Base-by-base conservation (phyloP, 1,140 invertebrate species). In the Drosophila seguyi region DNA sequence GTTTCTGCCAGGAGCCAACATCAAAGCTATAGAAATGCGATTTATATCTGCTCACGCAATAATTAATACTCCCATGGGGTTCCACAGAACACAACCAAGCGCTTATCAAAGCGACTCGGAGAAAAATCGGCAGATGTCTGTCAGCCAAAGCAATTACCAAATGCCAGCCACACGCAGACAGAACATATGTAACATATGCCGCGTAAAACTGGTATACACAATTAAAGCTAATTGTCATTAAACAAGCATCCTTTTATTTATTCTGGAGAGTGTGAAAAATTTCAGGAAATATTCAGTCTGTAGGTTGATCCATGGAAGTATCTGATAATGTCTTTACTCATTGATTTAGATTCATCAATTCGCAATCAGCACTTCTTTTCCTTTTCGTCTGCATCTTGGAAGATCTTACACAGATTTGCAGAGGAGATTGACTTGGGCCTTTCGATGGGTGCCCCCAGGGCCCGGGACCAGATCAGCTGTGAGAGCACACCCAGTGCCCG, bases 361-460 rank as follows among this genome's bases (percentile, higher is more conserved):
- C 6, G 18, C 20, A 7, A 3, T 44, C n/a, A 53, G 18, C 47
- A 48, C 42, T 52, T 63, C 2, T 41, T 20, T 16, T 34, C 16
- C 36, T 56, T 66, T 16, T 36, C 18, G 2, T 53, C 45, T 0
- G 31, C 52, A 18, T 25, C 16, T 11, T 27, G 13, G 3, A 77
- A 29, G 22, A 22, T 11, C 4, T n/a, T 16, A 42, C 74, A 77
- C 0, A 77, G 16, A 2, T 69, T n/a, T 1, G 97, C 96, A 20
- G 98, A 98, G 80, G 97, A 98, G 92, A 98, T 95, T 2, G 98
- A 99, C 93, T 99, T 99, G 25, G 98, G 98, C 91, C 98, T 95
- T 92, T 99, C 98, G 75, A 99, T 96, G 36, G 98, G 98, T 6
- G 99, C 93, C 48, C 98, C 97, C 59, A 99, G 95, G 31, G 98